Base-by-base conservation (phyloP, 2,797 vertebrate genomes). In the Hephaestus fuliginosus region DNA sequence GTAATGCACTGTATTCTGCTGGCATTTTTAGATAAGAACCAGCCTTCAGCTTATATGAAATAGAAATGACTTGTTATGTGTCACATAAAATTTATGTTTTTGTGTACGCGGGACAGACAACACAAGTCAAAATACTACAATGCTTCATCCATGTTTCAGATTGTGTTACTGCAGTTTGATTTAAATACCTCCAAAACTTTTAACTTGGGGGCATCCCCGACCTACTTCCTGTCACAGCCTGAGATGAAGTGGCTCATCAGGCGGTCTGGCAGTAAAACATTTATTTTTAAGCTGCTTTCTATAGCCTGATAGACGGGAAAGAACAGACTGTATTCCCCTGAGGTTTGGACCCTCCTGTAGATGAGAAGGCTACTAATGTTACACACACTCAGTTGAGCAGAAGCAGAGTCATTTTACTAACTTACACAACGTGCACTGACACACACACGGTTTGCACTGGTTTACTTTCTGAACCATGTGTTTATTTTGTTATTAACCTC, bases 201-300 rank as follows among this genome's bases (percentile, higher is more conserved):
- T 80, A 48, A 82, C 85, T 89, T 28, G 39, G 46, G 44, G 89
- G 74, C 83, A 83, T 84, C 74, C 56, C 75, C 52, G 46, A 84
- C 84, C 84, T 78, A 84, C 68, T 91, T 90, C 78, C 70, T 83
- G 70, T 53, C 41, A 60, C 65, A 64, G 12, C 62, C 53, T 53
- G 57, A 74, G 52, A 82, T 55, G 64, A 56, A 84, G 66, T 28
- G 61, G 55, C 65, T 83, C 48, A 75, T 76, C 66, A 52, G 69
- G 36, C 68, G 48, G 67, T 85, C 71, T 84, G 63, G 43, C 60
- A 62, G 71, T 41, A 64, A 83, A 79, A 76, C 75, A 74, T 82
- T 87, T 86, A 89, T 88, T 89, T 89, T 87, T 76, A 78, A 88
- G 79, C 30, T 44, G 57, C 66, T 77, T 70, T 88, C 53, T 58